Base-by-base conservation (phyloP, 1,140 invertebrate genomes). In the Drosophila paulistorum region DNA sequence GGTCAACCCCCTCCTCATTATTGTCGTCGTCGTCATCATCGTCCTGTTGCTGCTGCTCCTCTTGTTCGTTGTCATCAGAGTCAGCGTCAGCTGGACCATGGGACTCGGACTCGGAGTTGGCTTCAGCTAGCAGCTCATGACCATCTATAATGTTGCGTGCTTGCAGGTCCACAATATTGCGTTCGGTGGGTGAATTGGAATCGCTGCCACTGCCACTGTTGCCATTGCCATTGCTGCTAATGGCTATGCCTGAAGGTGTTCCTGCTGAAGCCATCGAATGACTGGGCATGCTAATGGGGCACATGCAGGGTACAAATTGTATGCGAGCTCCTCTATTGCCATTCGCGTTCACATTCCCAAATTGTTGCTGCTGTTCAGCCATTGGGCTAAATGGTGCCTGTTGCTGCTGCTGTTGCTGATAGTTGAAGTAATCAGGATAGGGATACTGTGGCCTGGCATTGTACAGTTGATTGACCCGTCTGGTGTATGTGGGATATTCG, bases 261-360 rank as follows among this genome's bases (percentile, higher is more conserved):
- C 72, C 55, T 14, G 54, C 33, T 26, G 62, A 61, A 7, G 39
- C 54, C 2, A 57, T n/a, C n/a, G 57, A 30, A 37, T 77, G 9
- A 26, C 73, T 66, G 64, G 84, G 77, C 57, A 91, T 72, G 64
- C 79, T 91, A 1, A 91, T 66, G 2, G 90, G 90, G 37, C 90
- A 91, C 90, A 91, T 91, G 77, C 90, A 91, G 62, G 90, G 90
- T 55, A 91, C 90, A 10, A 91, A 91, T 55, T 91, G 84, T 2
- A 91, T 81, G 65, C 82, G 82, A 23, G 55, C 55, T 45, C 67
- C 77, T 30, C 65, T 64, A 51, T 41, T 26, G 0, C 60, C 42
- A n/a, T 55, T 65, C 23, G 14, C 17, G 17, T 48, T 48, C 2
- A 13, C 7, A 48, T 48, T 48, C 10, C 45, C 45, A 51, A 51